These are phyloP conservation scores for Pachyramphus minor DNA, from an alignment of 2,113 vertebrate species.

Conservation along the genomic window DNA sequence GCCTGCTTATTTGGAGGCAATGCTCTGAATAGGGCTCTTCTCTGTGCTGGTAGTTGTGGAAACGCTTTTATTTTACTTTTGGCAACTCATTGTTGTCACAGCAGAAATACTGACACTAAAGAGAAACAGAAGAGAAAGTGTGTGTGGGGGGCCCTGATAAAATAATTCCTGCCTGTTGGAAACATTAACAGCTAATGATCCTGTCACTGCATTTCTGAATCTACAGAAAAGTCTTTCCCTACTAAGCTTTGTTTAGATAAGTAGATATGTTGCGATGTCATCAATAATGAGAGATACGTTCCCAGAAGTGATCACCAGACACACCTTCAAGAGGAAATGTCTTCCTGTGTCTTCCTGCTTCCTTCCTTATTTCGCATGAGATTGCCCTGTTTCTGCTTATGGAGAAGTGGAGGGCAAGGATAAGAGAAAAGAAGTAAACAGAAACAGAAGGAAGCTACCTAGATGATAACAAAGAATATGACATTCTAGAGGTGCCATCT, in stretches of 20 bases:
- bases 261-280: not conserved
- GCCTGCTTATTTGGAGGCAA: not conserved
- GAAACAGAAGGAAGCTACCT: not conserved
- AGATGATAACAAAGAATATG: not conserved
- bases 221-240: not conserved
- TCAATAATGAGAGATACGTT: not conserved
- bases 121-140: not conserved
- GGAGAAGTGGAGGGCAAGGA: not conserved
- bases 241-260: not conserved
- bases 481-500: not conserved
- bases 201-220: not conserved
- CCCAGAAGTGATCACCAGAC: not conserved
- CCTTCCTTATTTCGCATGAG: not conserved
- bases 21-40: not conserved
- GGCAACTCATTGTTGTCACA: not conserved
- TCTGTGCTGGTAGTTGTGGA: not conserved
- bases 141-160: not conserved
- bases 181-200: not conserved
- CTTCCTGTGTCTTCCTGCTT: not conserved
- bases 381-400: not conserved
- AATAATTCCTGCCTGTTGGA: not conserved
- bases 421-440: not conserved
- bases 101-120: not conserved
- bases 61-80: not conserved
- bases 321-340: not conserved